These are phyloP conservation scores for Alcis repandata DNA, from an alignment of 2,888 invertebrate genomes.

Conservation along the genomic window DNA sequence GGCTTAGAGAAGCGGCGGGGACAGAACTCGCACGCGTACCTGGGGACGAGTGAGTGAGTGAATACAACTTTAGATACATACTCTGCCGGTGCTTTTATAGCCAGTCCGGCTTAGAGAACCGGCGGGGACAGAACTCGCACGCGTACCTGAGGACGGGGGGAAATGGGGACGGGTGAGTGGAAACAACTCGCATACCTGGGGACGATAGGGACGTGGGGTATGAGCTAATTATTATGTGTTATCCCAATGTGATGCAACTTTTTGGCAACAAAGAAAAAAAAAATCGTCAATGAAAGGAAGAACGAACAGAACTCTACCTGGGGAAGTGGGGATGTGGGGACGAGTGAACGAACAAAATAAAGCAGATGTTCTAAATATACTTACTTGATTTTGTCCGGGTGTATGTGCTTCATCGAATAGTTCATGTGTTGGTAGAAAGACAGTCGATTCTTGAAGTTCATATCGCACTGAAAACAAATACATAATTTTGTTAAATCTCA, in stretches of 20 bases:
- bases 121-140: constrained; percentile 67
- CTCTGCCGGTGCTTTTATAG: constrained; percentile 71
- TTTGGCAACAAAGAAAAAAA: no score
- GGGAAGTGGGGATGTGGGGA: no score
- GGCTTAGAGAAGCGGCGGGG: constrained; percentile 71
- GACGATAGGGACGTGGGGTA: no score
- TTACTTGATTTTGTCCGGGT: constrained; percentile 77
- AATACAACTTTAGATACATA: constrained; percentile 70
- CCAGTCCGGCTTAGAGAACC: constrained; percentile 66
- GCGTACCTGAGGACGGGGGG: constrained; percentile 68
- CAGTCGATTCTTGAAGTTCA: constrained; percentile 77
- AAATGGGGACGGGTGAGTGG: no score
- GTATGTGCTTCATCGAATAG: constrained; percentile 78
- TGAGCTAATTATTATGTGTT: no score
- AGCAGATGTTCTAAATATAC: constrained; percentile 50
- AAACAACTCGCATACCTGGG: no score
- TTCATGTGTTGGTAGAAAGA: constrained; percentile 78
- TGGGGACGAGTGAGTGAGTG: no score
- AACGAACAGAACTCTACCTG: no score
- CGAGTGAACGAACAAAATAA: no score
- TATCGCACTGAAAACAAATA: constrained; percentile 69
- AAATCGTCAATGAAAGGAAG: no score
- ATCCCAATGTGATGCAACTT: no score
- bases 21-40: constrained; percentile 68
- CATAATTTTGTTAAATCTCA: not conserved